A percentile compares a stretch with the other conserved stretches of the same genome.
These are phyloP conservation scores for Pollimyrus isidori DNA, from an alignment of 2,113 vertebrate species.

Conservation along the genomic window DNA sequence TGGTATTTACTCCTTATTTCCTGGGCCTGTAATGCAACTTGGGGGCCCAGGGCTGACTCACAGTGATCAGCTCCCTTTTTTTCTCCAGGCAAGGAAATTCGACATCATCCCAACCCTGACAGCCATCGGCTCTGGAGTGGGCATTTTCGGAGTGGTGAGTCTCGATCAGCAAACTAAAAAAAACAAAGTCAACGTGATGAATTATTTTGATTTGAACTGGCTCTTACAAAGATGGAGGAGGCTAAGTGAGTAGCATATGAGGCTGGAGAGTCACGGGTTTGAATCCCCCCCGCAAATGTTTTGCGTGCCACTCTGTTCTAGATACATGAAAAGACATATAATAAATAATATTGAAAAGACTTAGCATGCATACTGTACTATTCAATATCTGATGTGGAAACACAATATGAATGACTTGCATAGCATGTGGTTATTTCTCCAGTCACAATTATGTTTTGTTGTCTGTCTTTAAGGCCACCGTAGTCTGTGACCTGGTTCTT, in stretches of 20 bases:
- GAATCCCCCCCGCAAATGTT: neutral
- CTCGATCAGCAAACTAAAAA: neutral
- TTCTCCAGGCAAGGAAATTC: slow-evolving; percentile 82
- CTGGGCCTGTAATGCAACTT: neutral
- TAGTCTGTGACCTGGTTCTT: slow-evolving; percentile 87
- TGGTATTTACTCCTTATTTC: neutral
- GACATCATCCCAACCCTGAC: slow-evolving; percentile 93
- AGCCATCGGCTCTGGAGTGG: slow-evolving; percentile 91
- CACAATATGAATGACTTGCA: neutral
- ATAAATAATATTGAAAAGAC: neutral
- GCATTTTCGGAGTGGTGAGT: slow-evolving; percentile 95
- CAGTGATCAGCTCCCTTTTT: neutral
- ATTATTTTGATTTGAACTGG: neutral
- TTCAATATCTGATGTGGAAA: neutral
- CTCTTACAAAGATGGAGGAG: neutral
- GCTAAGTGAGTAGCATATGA: neutral
- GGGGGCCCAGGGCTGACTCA: neutral
- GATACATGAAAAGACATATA: neutral
- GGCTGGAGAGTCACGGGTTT: neutral
- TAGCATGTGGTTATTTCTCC: neutral
- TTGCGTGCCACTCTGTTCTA: neutral
- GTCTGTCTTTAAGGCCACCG: slow-evolving; percentile 69
- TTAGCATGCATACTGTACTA: neutral
- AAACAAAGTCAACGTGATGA: neutral
- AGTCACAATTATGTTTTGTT: neutral